These are phyloP conservation scores for Motacilla alba DNA, from an alignment of 2,113 vertebrate genomes.

Conservation along the genomic window DNA sequence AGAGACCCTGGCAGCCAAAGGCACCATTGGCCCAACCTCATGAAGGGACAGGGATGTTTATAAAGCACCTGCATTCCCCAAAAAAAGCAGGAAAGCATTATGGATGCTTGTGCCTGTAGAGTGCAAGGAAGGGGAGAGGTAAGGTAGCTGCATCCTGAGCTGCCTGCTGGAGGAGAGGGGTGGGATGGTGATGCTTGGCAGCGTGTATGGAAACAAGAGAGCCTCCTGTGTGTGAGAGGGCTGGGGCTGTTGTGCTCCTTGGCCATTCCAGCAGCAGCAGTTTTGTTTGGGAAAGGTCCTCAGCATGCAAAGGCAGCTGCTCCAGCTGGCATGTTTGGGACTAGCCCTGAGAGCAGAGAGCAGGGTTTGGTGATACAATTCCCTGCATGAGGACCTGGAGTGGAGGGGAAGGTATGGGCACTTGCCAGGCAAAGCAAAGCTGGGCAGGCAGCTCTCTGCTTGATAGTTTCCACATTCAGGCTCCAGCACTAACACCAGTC, in stretches of 20 bases:
- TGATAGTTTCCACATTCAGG: neutral
- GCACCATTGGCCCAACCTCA: neutral
- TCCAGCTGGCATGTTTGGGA: neutral
- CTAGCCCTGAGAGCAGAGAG: neutral
- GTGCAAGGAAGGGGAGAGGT: neutral
- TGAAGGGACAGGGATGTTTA: neutral
- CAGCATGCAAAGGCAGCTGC: neutral
- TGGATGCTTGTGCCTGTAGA: accelerated
- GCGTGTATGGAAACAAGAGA: accelerated
- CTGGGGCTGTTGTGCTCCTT: neutral
- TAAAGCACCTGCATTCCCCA: neutral
- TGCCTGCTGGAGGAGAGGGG: neutral
- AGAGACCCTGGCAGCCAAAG: neutral
- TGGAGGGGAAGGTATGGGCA: neutral
- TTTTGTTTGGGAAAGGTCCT: neutral
- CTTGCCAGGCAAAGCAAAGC: neutral
- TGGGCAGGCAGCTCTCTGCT: neutral
- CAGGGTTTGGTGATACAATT: neutral
- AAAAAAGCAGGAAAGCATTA: neutral
- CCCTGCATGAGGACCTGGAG: neutral
- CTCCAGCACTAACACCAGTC: neutral
- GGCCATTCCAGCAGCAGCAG: neutral
- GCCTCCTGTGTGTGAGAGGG: accelerated
- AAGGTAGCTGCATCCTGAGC: neutral
- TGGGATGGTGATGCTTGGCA: neutral